Conservation (phyloP, 2,888 invertebrate genomes). For the Germaria angustata region DNA sequence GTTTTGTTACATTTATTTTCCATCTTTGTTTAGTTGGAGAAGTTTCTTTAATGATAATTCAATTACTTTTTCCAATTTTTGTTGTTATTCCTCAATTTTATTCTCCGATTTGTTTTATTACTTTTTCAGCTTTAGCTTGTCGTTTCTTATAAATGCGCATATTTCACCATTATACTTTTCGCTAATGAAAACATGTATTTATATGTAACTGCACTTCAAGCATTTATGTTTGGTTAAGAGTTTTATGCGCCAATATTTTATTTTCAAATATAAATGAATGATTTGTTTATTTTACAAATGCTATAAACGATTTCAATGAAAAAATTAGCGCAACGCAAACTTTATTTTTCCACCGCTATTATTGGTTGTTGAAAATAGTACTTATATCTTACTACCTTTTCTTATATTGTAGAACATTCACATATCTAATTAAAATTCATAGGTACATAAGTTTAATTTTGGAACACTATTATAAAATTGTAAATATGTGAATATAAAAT, state of each 20-base stretch:
- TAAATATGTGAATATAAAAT: too few relatives aligned
- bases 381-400: not conserved
- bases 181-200: not conserved
- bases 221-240: not conserved
- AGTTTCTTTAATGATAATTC: not conserved
- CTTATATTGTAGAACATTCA: too few relatives aligned
- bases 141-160: constrained; percentile 43
- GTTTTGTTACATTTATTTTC: constrained; percentile 70
- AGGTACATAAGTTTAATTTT: too few relatives aligned
- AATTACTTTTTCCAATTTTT: constrained; percentile 45
- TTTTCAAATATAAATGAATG: not conserved
- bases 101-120: constrained; percentile 12
- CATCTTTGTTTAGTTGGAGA: constrained; percentile 60
- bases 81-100: constrained; percentile 59
- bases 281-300: not conserved
- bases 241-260: not conserved
- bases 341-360: constrained; percentile 24
- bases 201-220: not conserved
- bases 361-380: constrained; percentile 27
- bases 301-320: not conserved
- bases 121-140: constrained; percentile 29
- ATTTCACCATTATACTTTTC: constrained; percentile 35
- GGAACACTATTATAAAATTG: too few relatives aligned
- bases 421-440: too few relatives aligned
- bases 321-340: constrained; percentile 27